These are phyloP conservation scores for Doryteuthis pealeii DNA, from an alignment of 1,140 invertebrate genomes.

Conservation along the genomic window DNA sequence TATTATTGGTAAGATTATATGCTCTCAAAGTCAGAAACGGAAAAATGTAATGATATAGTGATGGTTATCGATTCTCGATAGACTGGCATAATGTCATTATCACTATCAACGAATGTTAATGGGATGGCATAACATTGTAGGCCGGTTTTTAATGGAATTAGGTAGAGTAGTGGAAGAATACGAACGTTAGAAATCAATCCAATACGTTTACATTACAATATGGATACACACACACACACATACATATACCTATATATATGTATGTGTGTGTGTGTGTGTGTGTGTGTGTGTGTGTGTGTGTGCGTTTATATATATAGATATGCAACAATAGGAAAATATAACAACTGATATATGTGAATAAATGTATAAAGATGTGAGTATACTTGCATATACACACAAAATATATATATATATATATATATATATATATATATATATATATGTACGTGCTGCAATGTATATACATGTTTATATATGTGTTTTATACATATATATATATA, in stretches of 20 bases:
- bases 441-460: background rate
- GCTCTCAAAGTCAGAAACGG: background rate
- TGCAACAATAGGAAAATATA: background rate
- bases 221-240: background rate
- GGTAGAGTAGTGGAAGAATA: too few species aligned
- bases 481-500: conserved; percentile 1
- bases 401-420: background rate
- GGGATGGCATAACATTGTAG: too few species aligned
- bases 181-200: too few species aligned
- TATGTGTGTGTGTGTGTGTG: background rate
- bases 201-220: too few species aligned
- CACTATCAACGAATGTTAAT: too few species aligned
- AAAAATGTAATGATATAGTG: background rate
- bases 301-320: background rate
- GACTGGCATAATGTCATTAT: too few species aligned
- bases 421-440: conserved; percentile 7
- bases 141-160: too few species aligned
- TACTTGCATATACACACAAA: too few species aligned
- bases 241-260: background rate
- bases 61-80: background rate
- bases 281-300: background rate
- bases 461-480: background rate
- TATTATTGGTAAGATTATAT: conserved; percentile 34
- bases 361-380: too few species aligned
- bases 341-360: too few species aligned